Base-by-base conservation (phyloP, 2,888 invertebrate species). In the Entomobrya multifasciata region DNA sequence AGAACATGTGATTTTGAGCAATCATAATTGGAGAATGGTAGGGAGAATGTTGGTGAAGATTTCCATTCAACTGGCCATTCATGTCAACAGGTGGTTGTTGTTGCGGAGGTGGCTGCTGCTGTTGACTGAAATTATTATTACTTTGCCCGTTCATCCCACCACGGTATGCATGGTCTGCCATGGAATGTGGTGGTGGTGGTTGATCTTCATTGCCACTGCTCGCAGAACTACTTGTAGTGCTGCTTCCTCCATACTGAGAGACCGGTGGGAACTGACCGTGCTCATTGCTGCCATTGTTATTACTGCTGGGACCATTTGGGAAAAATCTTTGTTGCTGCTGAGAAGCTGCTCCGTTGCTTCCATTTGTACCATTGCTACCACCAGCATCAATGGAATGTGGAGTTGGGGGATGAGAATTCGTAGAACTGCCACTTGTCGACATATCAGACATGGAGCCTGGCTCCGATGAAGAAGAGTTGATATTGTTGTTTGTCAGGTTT, bases 61-160 rank as follows among this genome's bases (percentile, higher is more conserved):
- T 86, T 47, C 85, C 86, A 57, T 89, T 88, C 41, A 88, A 52
- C 76, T 89, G 88, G 79, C 86, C 88, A 92, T 96, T 96, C 84
- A 94, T 95, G 90, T 91, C 94, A 92, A 91, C 91, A 87, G 91
- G 89, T 87, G 91, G 90, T 81, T n/a, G n/a, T n/a, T n/a, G n/a
- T n/a, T n/a, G n/a, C n/a, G 74, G 80, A 52, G 82, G 74, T 49
- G 72, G 82, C 72, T 82, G 82, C 22, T n/a, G n/a, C n/a, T n/a
- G n/a, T n/a, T 88, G 84, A 76, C 87, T 62, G 77, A 76, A 94
- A 94, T 90, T 94, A 94, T 27, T 94, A 57, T 57, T n/a, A n/a
- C n/a, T 76, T 27, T 49, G 49, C 92, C 84, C 92, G 25, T 41
- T 87, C 82, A 82, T 82, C 30, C 82, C 87, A 78, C 92, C 89